Conservation (phyloP, 35 echinoderm and acorn worm species). For the Apostichopus californicus region DNA sequence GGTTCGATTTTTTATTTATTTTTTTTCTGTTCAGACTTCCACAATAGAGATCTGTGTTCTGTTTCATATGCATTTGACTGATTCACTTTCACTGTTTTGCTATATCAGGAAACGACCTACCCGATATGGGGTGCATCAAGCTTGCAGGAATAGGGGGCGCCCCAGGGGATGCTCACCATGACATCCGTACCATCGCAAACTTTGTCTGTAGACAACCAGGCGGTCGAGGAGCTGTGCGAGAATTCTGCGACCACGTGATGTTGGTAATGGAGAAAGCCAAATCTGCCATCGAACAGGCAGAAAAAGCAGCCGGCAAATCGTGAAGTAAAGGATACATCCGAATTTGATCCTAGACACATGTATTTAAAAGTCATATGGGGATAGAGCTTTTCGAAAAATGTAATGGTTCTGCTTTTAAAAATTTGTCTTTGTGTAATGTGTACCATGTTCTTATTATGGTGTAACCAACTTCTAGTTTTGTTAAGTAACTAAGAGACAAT, state of each 20-base stretch:
- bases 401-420: too few relatives aligned
- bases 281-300: slow-evolving; percentile 60
- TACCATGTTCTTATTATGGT: too few relatives aligned
- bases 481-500: too few relatives aligned
- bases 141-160: slow-evolving; percentile 70
- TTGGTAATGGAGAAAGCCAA: slow-evolving; percentile 85
- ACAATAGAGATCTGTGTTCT: too few relatives aligned
- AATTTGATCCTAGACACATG: too few relatives aligned
- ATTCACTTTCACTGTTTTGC: slow-evolving; percentile 9
- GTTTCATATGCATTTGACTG: background rate
- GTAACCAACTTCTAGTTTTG: too few relatives aligned
- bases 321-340: background rate
- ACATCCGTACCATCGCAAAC: slow-evolving; percentile 52
- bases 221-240: slow-evolving; percentile 76
- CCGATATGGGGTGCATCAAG: slow-evolving; percentile 81
- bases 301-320: slow-evolving; percentile 13
- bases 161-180: slow-evolving; percentile 66
- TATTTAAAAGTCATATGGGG: too few relatives aligned
- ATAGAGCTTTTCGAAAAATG: too few relatives aligned
- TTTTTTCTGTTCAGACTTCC: background rate
- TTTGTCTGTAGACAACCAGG: slow-evolving; percentile 80
- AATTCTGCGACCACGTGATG: slow-evolving; percentile 87
- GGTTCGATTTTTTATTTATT: background rate
- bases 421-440: too few relatives aligned
- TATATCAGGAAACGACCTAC: slow-evolving; percentile 66